Evolutionary conservation across 2,888 invertebrate species (phyloP).

Genomic region (Metopia argyrocephala): DNA sequence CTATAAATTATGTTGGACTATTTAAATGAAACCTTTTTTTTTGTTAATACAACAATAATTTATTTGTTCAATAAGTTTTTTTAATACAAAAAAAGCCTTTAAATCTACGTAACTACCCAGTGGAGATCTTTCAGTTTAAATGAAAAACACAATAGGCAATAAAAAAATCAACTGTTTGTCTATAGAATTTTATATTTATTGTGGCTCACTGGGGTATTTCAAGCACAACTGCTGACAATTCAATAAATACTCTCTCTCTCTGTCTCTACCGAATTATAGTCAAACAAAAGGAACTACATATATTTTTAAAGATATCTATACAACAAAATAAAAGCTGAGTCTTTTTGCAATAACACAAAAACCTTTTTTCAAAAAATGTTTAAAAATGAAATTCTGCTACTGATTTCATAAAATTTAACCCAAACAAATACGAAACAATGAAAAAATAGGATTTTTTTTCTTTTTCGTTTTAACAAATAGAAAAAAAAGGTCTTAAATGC

Average conservation of each 20-base stretch:
- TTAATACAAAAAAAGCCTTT: neutral
- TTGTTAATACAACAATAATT: neutral
- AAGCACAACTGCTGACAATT: slow-evolving; percentile 3
- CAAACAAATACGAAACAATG: no score
- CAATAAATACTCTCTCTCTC: neutral
- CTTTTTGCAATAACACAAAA: no score
- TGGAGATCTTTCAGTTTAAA: neutral
- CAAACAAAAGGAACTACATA: neutral
- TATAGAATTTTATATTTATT: slow-evolving; percentile 1
- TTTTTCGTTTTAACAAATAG: no score
- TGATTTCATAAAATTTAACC: no score
- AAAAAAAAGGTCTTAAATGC: no score
- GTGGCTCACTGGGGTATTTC: neutral
- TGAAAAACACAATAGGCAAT: neutral
- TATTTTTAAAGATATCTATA: neutral
- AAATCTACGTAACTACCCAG: neutral
- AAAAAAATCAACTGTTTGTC: neutral
- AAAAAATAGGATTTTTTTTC: no score
- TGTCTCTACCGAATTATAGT: neutral
- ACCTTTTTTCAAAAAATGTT: no score
- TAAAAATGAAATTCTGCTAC: no score
- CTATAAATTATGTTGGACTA: no score
- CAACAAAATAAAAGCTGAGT: neutral
- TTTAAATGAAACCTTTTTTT: no score
- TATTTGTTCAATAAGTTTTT: neutral